These are phyloP conservation scores for Dicentrarchus labrax DNA, from an alignment of 2,113 vertebrate species.

Conservation along the genomic window DNA sequence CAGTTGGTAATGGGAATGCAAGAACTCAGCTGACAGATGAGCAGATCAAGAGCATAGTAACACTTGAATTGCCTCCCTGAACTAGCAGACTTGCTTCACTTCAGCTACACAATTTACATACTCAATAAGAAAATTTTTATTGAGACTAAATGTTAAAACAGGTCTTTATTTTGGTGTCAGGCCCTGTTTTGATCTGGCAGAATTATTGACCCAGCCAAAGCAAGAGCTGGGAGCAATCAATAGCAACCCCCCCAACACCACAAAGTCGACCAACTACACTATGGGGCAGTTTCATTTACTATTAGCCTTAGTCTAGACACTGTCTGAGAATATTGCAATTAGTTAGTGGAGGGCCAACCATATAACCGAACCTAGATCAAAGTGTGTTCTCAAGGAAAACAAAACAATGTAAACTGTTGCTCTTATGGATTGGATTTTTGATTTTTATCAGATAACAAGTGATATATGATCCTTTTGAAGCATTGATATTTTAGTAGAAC, in stretches of 20 bases:
- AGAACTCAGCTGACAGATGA: background rate
- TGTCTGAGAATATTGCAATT: background rate
- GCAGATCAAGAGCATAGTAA: background rate
- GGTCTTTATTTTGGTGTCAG: background rate
- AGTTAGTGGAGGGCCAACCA: background rate
- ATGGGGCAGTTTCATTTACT: background rate
- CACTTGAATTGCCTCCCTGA: background rate
- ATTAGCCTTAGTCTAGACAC: conserved; percentile 15
- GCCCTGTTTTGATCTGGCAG: conserved; percentile 3
- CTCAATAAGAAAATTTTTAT: conserved; percentile 4
- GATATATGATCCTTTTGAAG: background rate
- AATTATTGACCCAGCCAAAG: conserved; percentile 6
- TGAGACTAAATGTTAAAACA: background rate
- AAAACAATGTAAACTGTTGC: background rate
- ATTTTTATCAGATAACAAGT: background rate
- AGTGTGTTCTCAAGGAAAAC: background rate
- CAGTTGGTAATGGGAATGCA: background rate
- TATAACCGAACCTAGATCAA: background rate
- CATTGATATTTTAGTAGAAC: too few relatives aligned
- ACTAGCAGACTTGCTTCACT: background rate
- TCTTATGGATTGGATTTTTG: background rate
- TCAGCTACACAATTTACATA: too few relatives aligned
- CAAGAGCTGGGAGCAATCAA: background rate
- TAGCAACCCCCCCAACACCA: background rate
- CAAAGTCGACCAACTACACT: background rate